phyloP scores from a whole-genome alignment of 2,888 invertebrate genomes.

The Aricia artaxerxes region DNA sequence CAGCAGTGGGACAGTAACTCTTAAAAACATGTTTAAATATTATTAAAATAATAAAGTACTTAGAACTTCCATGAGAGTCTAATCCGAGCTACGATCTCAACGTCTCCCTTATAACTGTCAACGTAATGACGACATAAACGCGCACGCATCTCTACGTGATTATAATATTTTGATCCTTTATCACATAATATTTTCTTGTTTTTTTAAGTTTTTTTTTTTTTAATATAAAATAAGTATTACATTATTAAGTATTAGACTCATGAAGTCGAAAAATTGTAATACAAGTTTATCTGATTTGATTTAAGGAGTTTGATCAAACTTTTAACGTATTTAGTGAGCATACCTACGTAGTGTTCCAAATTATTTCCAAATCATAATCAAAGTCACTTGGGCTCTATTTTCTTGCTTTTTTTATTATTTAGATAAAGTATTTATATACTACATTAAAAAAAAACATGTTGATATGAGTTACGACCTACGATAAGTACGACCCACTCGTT shows the following conservation, averaged over 20 bases:
- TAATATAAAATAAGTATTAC: too few species aligned
- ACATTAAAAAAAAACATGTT: background rate
- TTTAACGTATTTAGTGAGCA: too few species aligned
- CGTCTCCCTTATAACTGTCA: background rate
- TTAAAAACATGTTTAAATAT: background rate
- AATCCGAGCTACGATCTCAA: background rate
- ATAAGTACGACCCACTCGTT: background rate
- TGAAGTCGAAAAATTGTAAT: background rate
- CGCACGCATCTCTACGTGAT: constrained; percentile 18
- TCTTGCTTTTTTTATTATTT: too few species aligned
- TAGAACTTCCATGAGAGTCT: background rate
- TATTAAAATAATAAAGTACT: background rate
- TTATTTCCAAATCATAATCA: too few species aligned
- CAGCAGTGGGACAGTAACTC: background rate
- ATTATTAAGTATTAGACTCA: too few species aligned
- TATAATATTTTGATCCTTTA: constrained; percentile 6
- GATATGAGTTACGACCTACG: background rate
- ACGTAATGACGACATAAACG: constrained; percentile 22
- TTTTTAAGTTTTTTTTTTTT: too few species aligned
- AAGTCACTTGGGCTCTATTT: too few species aligned
- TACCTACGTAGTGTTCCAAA: too few species aligned
- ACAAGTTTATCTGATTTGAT: background rate
- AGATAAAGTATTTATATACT: background rate
- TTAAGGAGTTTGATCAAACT: too few species aligned
- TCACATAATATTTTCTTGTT: background rate